phyloP scores from a whole-genome alignment of 2,888 invertebrate genomes.

The Euzetes globulus region DNA sequence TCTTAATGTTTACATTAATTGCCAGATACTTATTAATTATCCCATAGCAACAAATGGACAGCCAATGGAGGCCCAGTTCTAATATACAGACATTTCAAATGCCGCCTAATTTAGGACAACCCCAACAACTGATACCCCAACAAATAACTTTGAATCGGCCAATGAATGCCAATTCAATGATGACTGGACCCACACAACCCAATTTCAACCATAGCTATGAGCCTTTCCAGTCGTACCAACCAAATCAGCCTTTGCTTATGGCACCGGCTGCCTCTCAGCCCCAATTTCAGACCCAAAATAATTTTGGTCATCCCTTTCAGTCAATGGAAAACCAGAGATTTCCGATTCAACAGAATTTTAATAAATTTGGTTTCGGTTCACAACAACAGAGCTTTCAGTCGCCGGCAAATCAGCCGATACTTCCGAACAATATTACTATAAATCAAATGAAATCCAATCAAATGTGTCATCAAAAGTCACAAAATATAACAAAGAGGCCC shows the following conservation, averaged over 20 bases:
- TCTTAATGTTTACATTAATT: neutral
- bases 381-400: constrained; percentile 7
- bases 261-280: neutral
- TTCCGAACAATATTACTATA: neutral
- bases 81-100: neutral
- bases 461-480: neutral
- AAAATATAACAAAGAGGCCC: neutral
- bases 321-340: neutral
- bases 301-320: neutral
- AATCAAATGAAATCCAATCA: neutral
- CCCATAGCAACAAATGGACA: neutral
- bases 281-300: neutral
- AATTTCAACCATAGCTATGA: neutral
- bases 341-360: neutral
- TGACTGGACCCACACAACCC: neutral
- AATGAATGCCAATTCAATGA: neutral
- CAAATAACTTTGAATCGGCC: neutral
- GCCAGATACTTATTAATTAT: neutral
- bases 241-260: neutral
- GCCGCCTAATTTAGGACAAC: neutral
- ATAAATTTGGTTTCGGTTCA: neutral
- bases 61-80: neutral
- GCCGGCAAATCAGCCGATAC: neutral
- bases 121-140: neutral
- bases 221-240: neutral